Conservation (phyloP, 2,113 vertebrate genomes). For the Holacanthus passer region DNA sequence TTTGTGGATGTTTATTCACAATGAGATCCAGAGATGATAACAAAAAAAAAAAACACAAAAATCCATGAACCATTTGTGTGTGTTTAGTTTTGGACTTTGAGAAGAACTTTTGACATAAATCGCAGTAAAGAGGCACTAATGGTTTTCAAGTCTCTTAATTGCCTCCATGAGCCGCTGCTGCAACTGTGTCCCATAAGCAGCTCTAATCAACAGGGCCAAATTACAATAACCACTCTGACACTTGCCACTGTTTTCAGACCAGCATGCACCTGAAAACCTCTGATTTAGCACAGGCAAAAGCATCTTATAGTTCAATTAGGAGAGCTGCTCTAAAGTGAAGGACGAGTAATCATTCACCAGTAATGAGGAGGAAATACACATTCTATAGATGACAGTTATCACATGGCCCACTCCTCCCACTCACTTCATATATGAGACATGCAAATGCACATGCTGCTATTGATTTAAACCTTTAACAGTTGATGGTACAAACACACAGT, state of each 20-base stretch:
- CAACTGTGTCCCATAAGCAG: neutral
- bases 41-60: too few species aligned
- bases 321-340: neutral
- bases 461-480: neutral
- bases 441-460: neutral
- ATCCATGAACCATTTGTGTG: too few species aligned
- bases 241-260: neutral
- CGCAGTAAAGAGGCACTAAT: neutral
- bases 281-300: neutral
- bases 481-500: neutral
- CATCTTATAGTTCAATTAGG: neutral
- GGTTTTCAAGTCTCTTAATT: neutral
- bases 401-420: neutral
- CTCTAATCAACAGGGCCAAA: neutral
- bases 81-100: neutral
- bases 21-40: neutral
- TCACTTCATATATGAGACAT: neutral
- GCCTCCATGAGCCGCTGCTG: conserved; percentile 3
- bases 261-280: neutral
- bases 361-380: neutral
- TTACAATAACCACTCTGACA: neutral
- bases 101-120: too few species aligned
- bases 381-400: neutral
- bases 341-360: neutral
- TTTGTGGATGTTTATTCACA: neutral